Evolutionary conservation across 2,797 vertebrate species (phyloP).

Genomic region (Mareca penelope): DNA sequence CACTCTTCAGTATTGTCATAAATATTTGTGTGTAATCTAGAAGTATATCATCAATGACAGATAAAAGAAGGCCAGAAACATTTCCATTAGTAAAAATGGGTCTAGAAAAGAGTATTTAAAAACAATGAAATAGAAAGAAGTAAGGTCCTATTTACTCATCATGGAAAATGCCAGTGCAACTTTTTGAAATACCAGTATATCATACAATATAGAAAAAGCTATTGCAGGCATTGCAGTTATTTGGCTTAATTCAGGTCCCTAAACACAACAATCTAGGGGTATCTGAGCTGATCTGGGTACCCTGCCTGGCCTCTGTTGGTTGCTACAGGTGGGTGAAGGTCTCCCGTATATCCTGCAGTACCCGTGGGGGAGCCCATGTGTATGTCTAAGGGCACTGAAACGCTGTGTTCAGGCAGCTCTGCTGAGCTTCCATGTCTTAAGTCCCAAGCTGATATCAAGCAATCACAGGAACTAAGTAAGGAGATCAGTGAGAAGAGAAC

Average conservation of each 20-base stretch:
- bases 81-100: neutral
- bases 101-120: neutral
- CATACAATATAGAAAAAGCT: neutral
- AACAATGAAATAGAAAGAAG: neutral
- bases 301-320: neutral
- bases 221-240: neutral
- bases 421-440: neutral
- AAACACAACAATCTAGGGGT: neutral
- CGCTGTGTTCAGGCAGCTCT: neutral
- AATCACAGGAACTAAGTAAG: neutral
- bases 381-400: neutral
- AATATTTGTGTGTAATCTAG: neutral
- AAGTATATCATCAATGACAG: neutral
- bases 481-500: neutral
- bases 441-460: neutral
- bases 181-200: neutral
- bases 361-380: rapidly evolving
- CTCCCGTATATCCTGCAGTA: neutral
- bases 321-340: neutral
- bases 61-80: neutral
- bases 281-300: neutral
- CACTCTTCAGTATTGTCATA: neutral
- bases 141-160: neutral
- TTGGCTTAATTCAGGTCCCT: neutral
- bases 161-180: neutral